A percentile compares a stretch with the other conserved stretches of the same genome.
Evolutionary conservation across 2,113 vertebrate genomes (phyloP).

Genomic region (Aptenodytes forsteri): DNA sequence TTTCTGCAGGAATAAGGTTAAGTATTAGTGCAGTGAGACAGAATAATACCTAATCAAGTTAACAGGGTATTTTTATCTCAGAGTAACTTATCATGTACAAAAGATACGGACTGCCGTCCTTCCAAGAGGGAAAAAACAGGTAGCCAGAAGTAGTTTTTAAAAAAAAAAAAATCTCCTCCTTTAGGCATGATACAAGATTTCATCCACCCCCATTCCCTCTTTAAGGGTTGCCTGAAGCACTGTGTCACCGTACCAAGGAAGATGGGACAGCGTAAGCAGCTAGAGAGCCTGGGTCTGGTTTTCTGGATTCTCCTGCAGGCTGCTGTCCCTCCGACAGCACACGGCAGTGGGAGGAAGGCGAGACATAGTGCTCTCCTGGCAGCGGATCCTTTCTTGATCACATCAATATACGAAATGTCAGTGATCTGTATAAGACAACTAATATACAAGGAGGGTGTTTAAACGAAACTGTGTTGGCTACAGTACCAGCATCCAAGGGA

Average conservation of each 20-base stretch:
- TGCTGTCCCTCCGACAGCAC: background rate
- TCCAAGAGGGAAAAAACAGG: background rate
- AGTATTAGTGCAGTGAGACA: background rate
- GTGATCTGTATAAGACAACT: background rate
- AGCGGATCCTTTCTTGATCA: background rate
- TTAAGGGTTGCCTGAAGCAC: background rate
- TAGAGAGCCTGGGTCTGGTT: background rate
- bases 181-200: background rate
- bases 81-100: background rate
- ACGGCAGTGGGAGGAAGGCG: accelerated
- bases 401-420: background rate
- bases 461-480: background rate
- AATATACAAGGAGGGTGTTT: background rate
- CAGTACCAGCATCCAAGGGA: background rate
- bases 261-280: background rate
- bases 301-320: background rate
- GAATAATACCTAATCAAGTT: background rate
- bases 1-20: background rate
- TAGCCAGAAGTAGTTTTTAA: background rate
- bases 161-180: background rate
- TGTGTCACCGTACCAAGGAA: background rate
- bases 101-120: background rate
- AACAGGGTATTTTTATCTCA: background rate
- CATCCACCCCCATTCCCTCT: background rate
- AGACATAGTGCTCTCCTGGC: background rate